Conservation (phyloP, 2,113 vertebrate genomes). For the Silurus meridionalis region DNA sequence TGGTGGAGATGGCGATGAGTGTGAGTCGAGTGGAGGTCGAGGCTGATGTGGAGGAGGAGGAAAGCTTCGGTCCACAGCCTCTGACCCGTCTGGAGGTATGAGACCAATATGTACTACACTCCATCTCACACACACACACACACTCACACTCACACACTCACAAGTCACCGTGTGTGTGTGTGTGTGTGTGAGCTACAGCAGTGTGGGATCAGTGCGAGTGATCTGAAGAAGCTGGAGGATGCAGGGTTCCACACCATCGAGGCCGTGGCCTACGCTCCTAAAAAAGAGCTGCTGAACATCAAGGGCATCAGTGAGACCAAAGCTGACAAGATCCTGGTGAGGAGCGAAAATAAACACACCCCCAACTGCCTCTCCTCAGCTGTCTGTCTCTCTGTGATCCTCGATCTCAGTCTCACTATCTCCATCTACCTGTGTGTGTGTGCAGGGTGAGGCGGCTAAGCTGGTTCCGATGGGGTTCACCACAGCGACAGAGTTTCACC, state of each 20-base stretch:
- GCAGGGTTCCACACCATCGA: slow-evolving; percentile 97
- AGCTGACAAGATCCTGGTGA: slow-evolving; percentile 94
- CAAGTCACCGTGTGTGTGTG: not conserved
- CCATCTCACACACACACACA: not conserved
- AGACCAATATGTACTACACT: not conserved
- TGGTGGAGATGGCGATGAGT: slow-evolving; percentile 82
- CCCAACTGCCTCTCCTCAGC: too few species aligned
- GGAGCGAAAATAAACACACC: slow-evolving; percentile 37
- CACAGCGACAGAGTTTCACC: slow-evolving; percentile 96
- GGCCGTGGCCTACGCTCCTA: slow-evolving; percentile 92
- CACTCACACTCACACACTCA: not conserved
- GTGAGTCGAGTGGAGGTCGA: slow-evolving; percentile 76
- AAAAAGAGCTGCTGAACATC: slow-evolving; percentile 94
- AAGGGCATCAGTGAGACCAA: slow-evolving; percentile 98
- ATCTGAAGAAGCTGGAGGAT: slow-evolving; percentile 95
- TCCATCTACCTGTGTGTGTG: not conserved
- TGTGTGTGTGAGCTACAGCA: slow-evolving; percentile 72
- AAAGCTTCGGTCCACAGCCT: slow-evolving; percentile 89
- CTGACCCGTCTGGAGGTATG: slow-evolving; percentile 85
- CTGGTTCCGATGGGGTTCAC: slow-evolving; percentile 97
- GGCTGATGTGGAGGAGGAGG: slow-evolving; percentile 83
- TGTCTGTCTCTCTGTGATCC: not conserved
- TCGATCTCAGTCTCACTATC: not conserved
- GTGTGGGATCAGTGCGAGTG: slow-evolving; percentile 89
- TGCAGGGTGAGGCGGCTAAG: slow-evolving; percentile 89